Evolutionary conservation across 2,888 invertebrate genomes (phyloP), one percentile per base, ranked within the genome.

Genomic region (Lypha dubia): DNA sequence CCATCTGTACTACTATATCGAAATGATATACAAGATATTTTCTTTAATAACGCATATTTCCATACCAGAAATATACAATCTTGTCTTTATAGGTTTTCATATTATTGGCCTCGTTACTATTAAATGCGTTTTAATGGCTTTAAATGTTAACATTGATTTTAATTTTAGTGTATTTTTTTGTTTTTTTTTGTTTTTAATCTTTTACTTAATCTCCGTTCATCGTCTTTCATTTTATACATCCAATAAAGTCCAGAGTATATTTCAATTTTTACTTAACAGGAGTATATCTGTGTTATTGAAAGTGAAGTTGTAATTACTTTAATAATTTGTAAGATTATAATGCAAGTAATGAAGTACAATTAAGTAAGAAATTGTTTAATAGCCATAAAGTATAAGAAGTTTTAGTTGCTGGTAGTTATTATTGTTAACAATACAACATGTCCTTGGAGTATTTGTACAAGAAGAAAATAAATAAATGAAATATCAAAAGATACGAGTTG

Each of bases 361-460:
- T 73, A 84, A 80, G 79, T 67, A 75, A 80, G 79, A 80, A 80
- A 84, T 67, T 84, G 60, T 71, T 84, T 84, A 84, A 67, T 70
- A 32, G 51, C 49, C 75, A 79, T 79, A 67, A 76, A 60, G 38
- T 38, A 44, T 76, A 67, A 80, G 53, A 71, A 46, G 22, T 46
- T 65, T 51, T 44, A 65, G 58, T 60, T 67, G 22, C 20, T 49
- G 28, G 49, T 32, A 32, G 49, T 13, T 58, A 65, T 56, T 38
- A 63, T 35, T 22, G 41, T 15, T 74, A 51, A 77, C 71, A 77
- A 73, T 53, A 67, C 77, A 44, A 65, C 41, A 51, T 41, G 41
- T 53, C 7, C 38, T 15, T 20, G 7, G 15, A 15, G 22, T 53
- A 15, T 22, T 53, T n/a, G n/a, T n/a, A n/a, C n/a, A n/a, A n/a